These are phyloP conservation scores for Embiotoca jacksoni DNA, from an alignment of 2,113 vertebrate species.

Conservation along the genomic window DNA sequence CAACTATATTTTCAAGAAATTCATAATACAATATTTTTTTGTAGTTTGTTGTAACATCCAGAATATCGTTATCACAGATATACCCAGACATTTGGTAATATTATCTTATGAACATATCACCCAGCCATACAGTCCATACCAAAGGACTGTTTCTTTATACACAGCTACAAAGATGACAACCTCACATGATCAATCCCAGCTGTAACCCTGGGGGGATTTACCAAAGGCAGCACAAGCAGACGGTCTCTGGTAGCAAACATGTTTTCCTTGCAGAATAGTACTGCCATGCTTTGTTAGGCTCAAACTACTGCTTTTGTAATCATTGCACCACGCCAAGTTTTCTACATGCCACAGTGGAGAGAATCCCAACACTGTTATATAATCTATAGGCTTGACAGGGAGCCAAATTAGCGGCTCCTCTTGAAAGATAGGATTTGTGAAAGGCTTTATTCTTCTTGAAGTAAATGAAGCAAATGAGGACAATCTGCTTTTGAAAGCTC, in stretches of 20 bases:
- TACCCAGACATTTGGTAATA: too few species aligned
- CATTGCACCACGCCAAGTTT: conserved; percentile 56
- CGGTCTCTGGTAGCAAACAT: conserved; percentile 53
- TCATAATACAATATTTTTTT: too few species aligned
- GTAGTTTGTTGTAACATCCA: too few species aligned
- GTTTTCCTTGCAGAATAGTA: conserved; percentile 60
- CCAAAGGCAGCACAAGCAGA: conserved; percentile 35
- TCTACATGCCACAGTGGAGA: conserved; percentile 68
- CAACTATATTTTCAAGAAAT: too few species aligned
- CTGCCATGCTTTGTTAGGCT: conserved; percentile 72
- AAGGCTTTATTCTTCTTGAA: conserved; percentile 72
- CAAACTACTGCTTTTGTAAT: conserved; percentile 67
- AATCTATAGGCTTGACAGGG: conserved; percentile 67
- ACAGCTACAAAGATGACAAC: background rate
- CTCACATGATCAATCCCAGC: conserved; percentile 2
- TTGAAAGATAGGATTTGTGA: conserved; percentile 62
- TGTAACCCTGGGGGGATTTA: conserved; percentile 23
- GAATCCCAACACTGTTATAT: conserved; percentile 60
- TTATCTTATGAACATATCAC: too few species aligned
- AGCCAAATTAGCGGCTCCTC: conserved; percentile 62
- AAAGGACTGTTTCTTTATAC: background rate
- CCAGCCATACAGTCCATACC: too few species aligned
- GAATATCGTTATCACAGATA: too few species aligned
- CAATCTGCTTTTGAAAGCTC: conserved; percentile 46
- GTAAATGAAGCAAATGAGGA: conserved; percentile 69